phyloP scores from a whole-genome alignment of 1,140 invertebrate genomes.

The Bicyclus anynana region DNA sequence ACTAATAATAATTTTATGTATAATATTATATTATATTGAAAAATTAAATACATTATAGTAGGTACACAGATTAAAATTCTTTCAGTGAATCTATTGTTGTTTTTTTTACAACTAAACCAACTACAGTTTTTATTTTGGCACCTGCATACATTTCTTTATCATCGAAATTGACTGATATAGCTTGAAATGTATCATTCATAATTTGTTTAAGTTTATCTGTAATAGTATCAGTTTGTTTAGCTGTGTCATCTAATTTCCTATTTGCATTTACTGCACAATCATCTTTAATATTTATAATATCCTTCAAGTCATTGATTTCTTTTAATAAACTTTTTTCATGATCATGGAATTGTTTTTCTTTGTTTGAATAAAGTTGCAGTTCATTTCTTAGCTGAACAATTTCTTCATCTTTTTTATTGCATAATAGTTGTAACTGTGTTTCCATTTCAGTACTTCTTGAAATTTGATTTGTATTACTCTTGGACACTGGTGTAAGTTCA shows the following conservation, averaged over 20 bases:
- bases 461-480: neutral
- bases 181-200: constrained; percentile 62
- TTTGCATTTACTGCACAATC: constrained; percentile 26
- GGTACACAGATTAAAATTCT: constrained; percentile 17
- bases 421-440: constrained; percentile 14
- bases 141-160: constrained; percentile 46
- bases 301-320: constrained; percentile 37
- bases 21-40: too few species aligned
- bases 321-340: constrained; percentile 21
- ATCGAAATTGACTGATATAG: constrained; percentile 50
- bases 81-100: constrained; percentile 46
- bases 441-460: constrained; percentile 7
- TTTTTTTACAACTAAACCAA: constrained; percentile 56
- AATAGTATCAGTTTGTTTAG: constrained; percentile 29
- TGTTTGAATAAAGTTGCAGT: constrained; percentile 27
- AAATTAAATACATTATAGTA: too few species aligned
- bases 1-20: too few species aligned
- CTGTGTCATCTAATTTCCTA: constrained; percentile 23
- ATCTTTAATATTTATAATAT: constrained; percentile 29
- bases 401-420: constrained; percentile 37
- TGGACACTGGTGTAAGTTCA: constrained; percentile 6
- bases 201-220: constrained; percentile 53
- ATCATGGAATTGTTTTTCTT: constrained; percentile 13
- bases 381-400: constrained; percentile 34
- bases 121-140: constrained; percentile 41